Evolutionary conservation across 2,113 vertebrate species (phyloP), one percentile per base, ranked within the genome.

Genomic region (Epinephelus lanceolatus): DNA sequence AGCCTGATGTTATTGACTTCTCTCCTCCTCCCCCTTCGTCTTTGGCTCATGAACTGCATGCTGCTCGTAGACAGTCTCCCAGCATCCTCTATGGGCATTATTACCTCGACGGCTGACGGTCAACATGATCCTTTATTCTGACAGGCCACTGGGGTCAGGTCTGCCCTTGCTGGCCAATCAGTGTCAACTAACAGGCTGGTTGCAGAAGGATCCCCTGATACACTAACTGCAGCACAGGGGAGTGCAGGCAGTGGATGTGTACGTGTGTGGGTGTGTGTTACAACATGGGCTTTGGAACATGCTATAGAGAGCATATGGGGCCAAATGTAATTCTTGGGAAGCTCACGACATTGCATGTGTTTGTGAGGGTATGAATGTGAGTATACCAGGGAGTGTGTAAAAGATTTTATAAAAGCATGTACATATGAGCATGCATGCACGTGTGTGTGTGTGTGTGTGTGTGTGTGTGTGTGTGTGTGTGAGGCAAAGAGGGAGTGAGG

Each of bases 1-100:
- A 25, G 27, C 6, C 25, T 59, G 51, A 55, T 57, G 18, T 53
- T 62, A 81, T 71, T 52, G 45, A 73, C 76, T 68, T 65, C 18
- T 65, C 21, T 60, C 69, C 9, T 63, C 68, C 63, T 68, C 45
- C 33, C 6, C 60, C 49, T 61, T 51, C 3, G 3, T 62, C 30
- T 78, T 75, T 86, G 78, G 82, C 72, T 88, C 57, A 63, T 57
- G 45, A 82, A 60, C 78, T 76, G 71, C 52, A 9, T 17, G 2
- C 70, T 52, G 78, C 81, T 57, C 66, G 30, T 40, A 83, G 71
- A 87, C 61, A 59, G 66, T 81, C 80, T 90, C 79, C 70, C 56
- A 77, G 81, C 76, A 80, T 84, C 60, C 91, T 85, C 89, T 85
- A 8, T 85, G 87, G 88, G 82, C 84, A 82, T 91, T 62, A 92